Base-by-base conservation (phyloP, 1,140 invertebrate genomes). In the Neotoxoptera formosana region DNA sequence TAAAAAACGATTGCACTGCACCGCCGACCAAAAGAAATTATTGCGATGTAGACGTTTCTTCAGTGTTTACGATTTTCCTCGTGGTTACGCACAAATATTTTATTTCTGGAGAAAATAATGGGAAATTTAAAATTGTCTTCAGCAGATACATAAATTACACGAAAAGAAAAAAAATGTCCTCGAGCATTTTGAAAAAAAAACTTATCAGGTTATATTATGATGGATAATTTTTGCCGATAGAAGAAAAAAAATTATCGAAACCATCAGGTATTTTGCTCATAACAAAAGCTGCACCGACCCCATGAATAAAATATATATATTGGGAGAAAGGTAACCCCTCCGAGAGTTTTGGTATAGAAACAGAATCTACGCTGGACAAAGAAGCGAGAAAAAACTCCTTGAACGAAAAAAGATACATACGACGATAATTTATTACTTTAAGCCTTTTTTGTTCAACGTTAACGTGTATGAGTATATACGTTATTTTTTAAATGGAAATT, bases 391-490 rank as follows among this genome's bases (percentile, higher is more conserved):
- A 88, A 88, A 88, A 48, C 20, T 34, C 41, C 45, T 34, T 23
- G 23, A n/a, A 20, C 7, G 34, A 23, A 53, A 89, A 89, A 53
- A 53, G n/a, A 89, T 51, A 51, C 48, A 51, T 36, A 53, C 48
- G 20, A 53, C 48, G 34, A 89, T 89, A 89, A 53, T 89, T 53
- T 89, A 89, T 89, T 53, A 89, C 87, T 53, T 89, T 53, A 89
- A 36, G 48, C n/a, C n/a, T 88, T 34, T 88, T 51, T 88, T 51
- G 25, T 51, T 88, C 25, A 36, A 89, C n/a, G 36, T 25, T 36
- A 89, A 89, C 48, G 47, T 87, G 41, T 87, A 87, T 30, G 25
- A 45, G 45, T 87, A 30, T 87, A 30, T n/a, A 14, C 30, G 9
- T 47, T 87, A 20, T 48, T n/a, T 48, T 87, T 51, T 51, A 51